A percentile compares a stretch with the other conserved stretches of the same genome.
Conservation (phyloP, 2,797 vertebrate species). For the Acanthis flammea region DNA sequence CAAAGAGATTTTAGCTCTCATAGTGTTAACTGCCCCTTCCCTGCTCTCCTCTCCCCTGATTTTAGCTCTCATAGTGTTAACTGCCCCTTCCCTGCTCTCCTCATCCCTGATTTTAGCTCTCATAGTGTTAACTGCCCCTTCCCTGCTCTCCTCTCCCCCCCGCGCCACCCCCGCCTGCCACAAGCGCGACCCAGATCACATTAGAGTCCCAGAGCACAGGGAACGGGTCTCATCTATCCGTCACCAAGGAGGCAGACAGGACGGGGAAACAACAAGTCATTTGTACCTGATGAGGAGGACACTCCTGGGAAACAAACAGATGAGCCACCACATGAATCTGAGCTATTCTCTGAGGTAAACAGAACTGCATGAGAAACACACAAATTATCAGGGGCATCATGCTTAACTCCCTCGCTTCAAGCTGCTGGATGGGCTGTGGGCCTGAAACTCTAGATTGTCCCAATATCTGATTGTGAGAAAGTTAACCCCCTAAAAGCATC, state of each 20-base stretch:
- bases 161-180: conserved; percentile 41
- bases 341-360: conserved; percentile 87
- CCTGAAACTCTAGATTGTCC: conserved; percentile 76
- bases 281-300: conserved; percentile 89
- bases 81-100: no score
- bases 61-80: conserved; percentile 68
- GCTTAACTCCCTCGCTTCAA: conserved; percentile 75
- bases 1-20: conserved; percentile 67
- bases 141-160: conserved; percentile 19
- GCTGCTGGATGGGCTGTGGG: conserved; percentile 52
- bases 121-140: conserved; percentile 66
- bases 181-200: conserved; percentile 82
- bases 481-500: conserved; percentile 68
- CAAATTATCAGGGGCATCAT: conserved; percentile 82
- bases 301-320: conserved; percentile 93
- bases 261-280: conserved; percentile 85
- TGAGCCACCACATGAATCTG: conserved; percentile 85
- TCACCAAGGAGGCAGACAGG: conserved; percentile 86
- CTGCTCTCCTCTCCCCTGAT: neutral
- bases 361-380: conserved; percentile 92
- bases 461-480: conserved; percentile 77
- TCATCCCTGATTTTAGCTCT: conserved; percentile 35
- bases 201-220: conserved; percentile 84
- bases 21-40: conserved; percentile 46
- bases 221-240: conserved; percentile 85